Conservation (phyloP, 1,140 invertebrate genomes). For the Pissodes strobi region DNA sequence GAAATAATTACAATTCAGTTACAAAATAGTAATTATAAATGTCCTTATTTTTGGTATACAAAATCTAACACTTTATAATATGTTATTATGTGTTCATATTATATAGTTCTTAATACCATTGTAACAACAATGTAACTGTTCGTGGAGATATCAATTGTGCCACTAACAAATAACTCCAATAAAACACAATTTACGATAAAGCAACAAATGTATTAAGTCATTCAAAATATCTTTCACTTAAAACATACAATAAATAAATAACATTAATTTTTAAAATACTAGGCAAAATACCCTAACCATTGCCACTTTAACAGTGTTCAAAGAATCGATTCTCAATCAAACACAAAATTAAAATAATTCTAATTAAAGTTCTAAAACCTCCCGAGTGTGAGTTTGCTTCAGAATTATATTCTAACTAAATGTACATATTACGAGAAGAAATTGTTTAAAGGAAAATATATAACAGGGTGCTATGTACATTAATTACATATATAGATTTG, state of each 20-base stretch:
- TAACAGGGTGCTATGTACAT: constrained; percentile 13
- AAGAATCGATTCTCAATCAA: neutral
- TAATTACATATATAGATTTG: constrained; percentile 6
- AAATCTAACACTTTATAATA: too few species aligned
- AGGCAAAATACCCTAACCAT: neutral
- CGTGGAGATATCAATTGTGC: too few species aligned
- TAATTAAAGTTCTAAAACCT: too few species aligned
- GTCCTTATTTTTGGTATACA: too few species aligned
- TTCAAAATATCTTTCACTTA: constrained; percentile 2
- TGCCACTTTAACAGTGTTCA: neutral
- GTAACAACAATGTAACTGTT: too few species aligned
- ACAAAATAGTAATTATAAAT: too few species aligned
- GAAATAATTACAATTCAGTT: too few species aligned
- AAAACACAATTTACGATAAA: neutral
- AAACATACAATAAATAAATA: constrained; percentile 16
- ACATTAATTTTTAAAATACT: constrained; percentile 1
- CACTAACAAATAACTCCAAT: too few species aligned
- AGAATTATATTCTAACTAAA: neutral
- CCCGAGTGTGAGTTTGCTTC: neutral
- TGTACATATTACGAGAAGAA: neutral
- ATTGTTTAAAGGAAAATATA: constrained; percentile 5
- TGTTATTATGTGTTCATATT: too few species aligned
- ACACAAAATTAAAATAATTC: neutral
- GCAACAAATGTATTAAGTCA: constrained; percentile 8
- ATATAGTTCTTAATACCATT: too few species aligned